phyloP scores from a whole-genome alignment of 1,140 invertebrate genomes.

The Saxidomus purpurata region DNA sequence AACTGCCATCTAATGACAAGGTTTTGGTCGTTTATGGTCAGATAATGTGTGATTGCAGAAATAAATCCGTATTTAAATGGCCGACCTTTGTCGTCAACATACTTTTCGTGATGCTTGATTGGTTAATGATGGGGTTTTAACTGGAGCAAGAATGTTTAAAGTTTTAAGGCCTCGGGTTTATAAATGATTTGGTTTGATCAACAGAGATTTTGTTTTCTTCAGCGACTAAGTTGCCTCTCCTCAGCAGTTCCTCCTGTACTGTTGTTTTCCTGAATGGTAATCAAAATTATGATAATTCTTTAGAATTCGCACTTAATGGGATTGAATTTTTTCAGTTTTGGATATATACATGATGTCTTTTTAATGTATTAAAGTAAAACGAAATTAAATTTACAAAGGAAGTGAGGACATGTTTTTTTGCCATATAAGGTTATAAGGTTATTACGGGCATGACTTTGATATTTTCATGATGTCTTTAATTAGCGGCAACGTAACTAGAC shows the following conservation, averaged over 20 bases:
- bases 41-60: constrained; percentile 52
- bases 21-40: constrained; percentile 52
- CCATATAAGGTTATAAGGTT: background rate
- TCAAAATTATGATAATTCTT: too few relatives aligned
- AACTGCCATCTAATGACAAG: constrained; percentile 37
- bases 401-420: background rate
- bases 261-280: too few relatives aligned
- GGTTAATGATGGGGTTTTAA: constrained; percentile 18
- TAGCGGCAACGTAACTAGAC: background rate
- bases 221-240: too few relatives aligned
- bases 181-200: background rate
- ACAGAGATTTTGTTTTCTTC: too few relatives aligned
- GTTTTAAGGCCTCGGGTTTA: background rate
- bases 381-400: background rate
- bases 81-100: constrained; percentile 28
- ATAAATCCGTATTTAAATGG: constrained; percentile 54
- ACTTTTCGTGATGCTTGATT: constrained; percentile 35
- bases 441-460: background rate
- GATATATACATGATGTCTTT: background rate
- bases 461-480: constrained; percentile 9
- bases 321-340: too few relatives aligned
- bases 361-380: background rate
- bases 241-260: too few relatives aligned
- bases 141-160: background rate
- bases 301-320: too few relatives aligned